phyloP scores from a whole-genome alignment of 2,797 vertebrate species.

The Spondyliosoma cantharus region DNA sequence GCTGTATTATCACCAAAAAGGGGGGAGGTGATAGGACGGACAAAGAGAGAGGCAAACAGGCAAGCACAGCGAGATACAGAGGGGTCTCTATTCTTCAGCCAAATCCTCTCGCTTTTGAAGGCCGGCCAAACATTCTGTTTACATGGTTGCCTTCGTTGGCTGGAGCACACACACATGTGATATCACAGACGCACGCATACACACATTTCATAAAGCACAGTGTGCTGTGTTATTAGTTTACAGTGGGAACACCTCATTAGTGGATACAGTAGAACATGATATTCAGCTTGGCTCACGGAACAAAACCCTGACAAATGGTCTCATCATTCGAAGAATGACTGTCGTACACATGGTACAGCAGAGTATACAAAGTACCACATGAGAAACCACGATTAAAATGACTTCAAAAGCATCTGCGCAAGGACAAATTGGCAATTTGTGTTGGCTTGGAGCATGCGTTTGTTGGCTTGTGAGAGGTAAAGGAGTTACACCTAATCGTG shows the following conservation, averaged over 20 bases:
- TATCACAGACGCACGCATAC: constrained; percentile 22
- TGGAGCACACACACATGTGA: constrained; percentile 5
- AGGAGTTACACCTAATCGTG: background rate
- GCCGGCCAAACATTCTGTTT: constrained; percentile 65
- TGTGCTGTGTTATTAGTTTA: background rate
- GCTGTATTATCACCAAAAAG: constrained; percentile 33
- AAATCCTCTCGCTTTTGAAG: constrained; percentile 61
- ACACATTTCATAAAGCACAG: constrained; percentile 16
- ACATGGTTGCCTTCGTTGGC: constrained; percentile 51
- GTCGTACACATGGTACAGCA: background rate
- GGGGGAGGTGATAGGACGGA: constrained; percentile 29
- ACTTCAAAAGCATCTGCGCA: background rate
- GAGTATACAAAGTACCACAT: background rate
- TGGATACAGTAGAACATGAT: constrained; percentile 13
- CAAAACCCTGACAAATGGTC: constrained; percentile 1
- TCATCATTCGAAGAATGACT: constrained; percentile 2
- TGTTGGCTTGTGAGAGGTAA: background rate
- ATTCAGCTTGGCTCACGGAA: constrained; percentile 6
- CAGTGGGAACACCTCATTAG: constrained; percentile 35
- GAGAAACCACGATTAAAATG: background rate
- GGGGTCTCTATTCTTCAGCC: constrained; percentile 65
- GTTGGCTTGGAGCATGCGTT: background rate
- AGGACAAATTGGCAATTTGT: background rate
- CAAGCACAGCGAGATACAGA: constrained; percentile 41
- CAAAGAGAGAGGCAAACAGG: constrained; percentile 34